phyloP scores from a whole-genome alignment of 2,888 invertebrate species.

The Xiphydria camelus region DNA sequence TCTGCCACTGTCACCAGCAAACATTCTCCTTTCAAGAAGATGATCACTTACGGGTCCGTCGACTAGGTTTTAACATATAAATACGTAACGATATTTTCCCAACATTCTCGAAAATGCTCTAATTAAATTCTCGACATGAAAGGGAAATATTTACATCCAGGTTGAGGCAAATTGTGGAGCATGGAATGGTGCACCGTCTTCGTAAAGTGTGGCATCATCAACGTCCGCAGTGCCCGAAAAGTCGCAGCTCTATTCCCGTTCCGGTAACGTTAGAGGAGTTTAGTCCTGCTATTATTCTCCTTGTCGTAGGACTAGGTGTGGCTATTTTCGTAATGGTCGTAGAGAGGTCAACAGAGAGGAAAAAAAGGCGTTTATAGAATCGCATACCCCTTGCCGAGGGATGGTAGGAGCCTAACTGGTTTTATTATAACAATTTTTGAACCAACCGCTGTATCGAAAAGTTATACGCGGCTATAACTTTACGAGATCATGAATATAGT shows the following conservation, averaged over 20 bases:
- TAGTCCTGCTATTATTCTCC: conserved; percentile 37
- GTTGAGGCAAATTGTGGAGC: conserved; percentile 37
- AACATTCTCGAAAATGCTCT: no score
- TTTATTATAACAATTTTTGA: no score
- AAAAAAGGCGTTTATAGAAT: no score
- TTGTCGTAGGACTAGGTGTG: conserved; percentile 27
- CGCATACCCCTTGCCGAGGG: no score
- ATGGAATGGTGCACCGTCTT: conserved; percentile 31
- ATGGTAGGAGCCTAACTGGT: no score
- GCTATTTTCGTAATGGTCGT: conserved; percentile 28
- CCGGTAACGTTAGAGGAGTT: conserved; percentile 40
- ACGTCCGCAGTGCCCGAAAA: conserved; percentile 40
- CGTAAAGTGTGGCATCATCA: conserved; percentile 34
- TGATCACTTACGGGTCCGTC: conserved; percentile 45
- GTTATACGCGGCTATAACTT: no score
- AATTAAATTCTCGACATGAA: not conserved
- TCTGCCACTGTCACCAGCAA: conserved; percentile 35
- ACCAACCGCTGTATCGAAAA: no score
- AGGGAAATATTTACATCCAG: conserved; percentile 20
- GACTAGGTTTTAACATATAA: not conserved
- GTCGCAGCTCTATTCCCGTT: conserved; percentile 35
- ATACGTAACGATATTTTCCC: not conserved
- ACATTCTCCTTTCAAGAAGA: conserved; percentile 46
- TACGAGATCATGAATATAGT: no score
- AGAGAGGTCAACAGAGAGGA: no score